Conservation (phyloP, 2,797 vertebrate genomes). For the Naso thynnoides region DNA sequence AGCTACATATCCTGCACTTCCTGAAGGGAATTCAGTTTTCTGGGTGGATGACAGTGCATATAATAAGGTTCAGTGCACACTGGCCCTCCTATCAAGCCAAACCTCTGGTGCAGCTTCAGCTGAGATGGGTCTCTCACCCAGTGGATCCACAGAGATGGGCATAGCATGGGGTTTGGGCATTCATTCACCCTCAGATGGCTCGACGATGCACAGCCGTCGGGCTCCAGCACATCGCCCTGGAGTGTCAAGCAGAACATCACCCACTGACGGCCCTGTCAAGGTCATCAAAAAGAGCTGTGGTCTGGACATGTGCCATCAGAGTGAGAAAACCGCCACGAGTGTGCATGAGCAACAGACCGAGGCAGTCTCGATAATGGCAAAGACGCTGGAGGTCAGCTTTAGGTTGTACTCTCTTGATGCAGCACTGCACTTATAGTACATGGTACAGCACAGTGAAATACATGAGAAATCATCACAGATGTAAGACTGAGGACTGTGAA, state of each 20-base stretch:
- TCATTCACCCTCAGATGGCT: conserved; percentile 72
- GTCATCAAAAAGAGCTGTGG: conserved; percentile 69
- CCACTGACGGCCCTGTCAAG: conserved; percentile 68
- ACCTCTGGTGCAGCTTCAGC: conserved; percentile 64
- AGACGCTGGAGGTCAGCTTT: conserved; percentile 43
- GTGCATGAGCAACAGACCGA: conserved; percentile 44
- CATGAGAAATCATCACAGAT: conserved; percentile 13
- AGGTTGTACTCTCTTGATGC: conserved; percentile 25
- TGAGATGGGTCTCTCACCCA: conserved; percentile 65
- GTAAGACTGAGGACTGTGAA: conserved; percentile 5
- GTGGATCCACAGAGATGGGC: conserved; percentile 63
- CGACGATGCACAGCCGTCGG: conserved; percentile 72
- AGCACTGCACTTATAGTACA: background rate
- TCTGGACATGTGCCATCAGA: conserved; percentile 61
- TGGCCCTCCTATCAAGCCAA: conserved; percentile 68
- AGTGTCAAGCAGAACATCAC: conserved; percentile 68
- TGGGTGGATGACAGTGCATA: conserved; percentile 69
- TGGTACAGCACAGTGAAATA: background rate
- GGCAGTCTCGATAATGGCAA: conserved; percentile 32
- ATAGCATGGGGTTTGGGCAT: conserved; percentile 50
- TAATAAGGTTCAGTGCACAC: conserved; percentile 75
- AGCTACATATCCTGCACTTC: conserved; percentile 51
- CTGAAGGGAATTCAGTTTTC: conserved; percentile 71
- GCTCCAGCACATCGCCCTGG: conserved; percentile 52
- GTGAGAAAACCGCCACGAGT: conserved; percentile 32